Conservation (phyloP, 2,888 invertebrate genomes). For the Apamea anceps region DNA sequence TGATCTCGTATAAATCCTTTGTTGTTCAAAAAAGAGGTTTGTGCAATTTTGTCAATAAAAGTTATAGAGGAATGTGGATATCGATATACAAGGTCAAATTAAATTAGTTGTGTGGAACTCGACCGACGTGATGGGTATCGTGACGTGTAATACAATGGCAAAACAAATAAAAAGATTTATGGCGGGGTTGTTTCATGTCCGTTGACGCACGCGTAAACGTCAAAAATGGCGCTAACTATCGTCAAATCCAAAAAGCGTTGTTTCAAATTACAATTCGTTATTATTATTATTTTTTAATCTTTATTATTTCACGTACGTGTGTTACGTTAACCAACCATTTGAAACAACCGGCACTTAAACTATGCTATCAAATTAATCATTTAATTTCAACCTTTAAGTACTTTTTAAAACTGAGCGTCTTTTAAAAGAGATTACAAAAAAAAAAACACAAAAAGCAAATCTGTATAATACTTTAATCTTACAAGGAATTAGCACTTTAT, state of each 20-base stretch:
- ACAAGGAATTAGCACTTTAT: slow-evolving; percentile 83
- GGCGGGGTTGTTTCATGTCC: too few relatives aligned
- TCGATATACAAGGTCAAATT: neutral
- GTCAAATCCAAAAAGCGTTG: too few relatives aligned
- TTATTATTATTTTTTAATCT: too few relatives aligned
- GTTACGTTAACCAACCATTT: too few relatives aligned
- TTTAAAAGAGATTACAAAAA: slow-evolving; percentile 5
- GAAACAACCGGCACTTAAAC: neutral
- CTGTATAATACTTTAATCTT: slow-evolving; percentile 86
- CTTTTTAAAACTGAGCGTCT: neutral
- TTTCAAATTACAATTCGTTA: too few relatives aligned
- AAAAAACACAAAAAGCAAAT: slow-evolving; percentile 69
- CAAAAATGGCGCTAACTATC: too few relatives aligned
- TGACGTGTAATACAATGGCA: neutral
- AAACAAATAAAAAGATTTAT: neutral
- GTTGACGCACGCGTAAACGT: too few relatives aligned
- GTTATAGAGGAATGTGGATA: neutral
- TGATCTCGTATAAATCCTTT: neutral
- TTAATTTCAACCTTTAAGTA: neutral
- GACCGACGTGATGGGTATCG: neutral
- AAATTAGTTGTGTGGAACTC: neutral
- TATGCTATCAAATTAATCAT: neutral
- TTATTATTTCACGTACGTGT: too few relatives aligned
- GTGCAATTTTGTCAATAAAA: neutral
- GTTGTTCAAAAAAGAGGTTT: neutral